Base-by-base conservation (phyloP, 2,888 invertebrate genomes). In the Drosophila borborema region DNA sequence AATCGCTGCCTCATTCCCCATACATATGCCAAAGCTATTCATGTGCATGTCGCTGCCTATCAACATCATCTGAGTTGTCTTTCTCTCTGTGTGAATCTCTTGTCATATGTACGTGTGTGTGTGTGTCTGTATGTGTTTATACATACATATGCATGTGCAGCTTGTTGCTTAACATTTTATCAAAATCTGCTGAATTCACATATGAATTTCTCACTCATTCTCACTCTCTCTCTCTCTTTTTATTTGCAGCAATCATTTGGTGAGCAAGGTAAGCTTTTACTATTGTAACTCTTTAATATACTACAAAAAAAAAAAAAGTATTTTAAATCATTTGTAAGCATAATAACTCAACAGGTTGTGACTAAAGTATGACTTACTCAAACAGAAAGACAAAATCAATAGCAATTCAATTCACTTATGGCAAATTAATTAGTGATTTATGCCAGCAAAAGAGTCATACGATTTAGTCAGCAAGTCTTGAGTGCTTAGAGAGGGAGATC, bases 31-130 rank as follows among this genome's bases (percentile, higher is more conserved):
- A 18, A 43, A 48, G 51, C 53, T 28, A 34, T 55, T 56, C 46
- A 16, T 70, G 28, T 38, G 28, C 58, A 60, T 75, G 62, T 80
- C 53, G 46, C 48, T 45, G 64, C 69, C 62, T 75, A 65, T 80
- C 76, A 76, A 55, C 59, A 58, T 70, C 75, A 56, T 60, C 61
- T 43, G 49, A 46, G 41, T 48, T 28, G 0, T 28, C 14, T 40
- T 2, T 10, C 8, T 55, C 20, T 60, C n/a, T 53, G 23, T 23
- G 36, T 28, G 12, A 28, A 28, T 34, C 7, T 7, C 7, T 20
- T 20, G 12, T n/a, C 9, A 2, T n/a, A 2, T n/a, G 7, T 18
- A 7, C 9, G 0, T 43, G 9, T 41, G 9, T 41, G 9, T 18
- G 16, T 23, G 10, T 41, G 23, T 59, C 8, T 48, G n/a, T 48